Conservation (phyloP, 2,113 vertebrate genomes). For the Lampris megalopsis region DNA sequence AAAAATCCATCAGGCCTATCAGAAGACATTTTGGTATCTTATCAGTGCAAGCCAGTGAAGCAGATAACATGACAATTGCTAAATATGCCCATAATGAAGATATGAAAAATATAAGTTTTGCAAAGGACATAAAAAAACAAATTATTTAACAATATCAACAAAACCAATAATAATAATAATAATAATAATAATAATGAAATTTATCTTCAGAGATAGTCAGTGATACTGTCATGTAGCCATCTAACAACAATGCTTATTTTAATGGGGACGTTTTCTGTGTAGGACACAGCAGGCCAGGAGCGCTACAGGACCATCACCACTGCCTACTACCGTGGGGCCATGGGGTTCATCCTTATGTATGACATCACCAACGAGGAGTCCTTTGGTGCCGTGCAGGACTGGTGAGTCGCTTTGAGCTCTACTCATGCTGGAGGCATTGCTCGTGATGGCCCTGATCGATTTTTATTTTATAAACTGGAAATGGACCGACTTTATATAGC, state of each 20-base stretch:
- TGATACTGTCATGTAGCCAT: conserved; percentile 15
- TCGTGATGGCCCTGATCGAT: not conserved
- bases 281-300: conserved; percentile 81
- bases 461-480: not conserved
- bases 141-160: too few relatives aligned
- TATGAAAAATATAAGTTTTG: too few relatives aligned
- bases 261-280: conserved; percentile 34
- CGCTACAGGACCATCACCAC: conserved; percentile 82
- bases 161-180: too few relatives aligned
- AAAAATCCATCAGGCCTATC: conserved; percentile 50
- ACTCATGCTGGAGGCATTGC: not conserved
- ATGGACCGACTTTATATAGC: too few relatives aligned
- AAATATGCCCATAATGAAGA: too few relatives aligned
- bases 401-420: conserved; percentile 59
- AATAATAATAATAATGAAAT: too few relatives aligned
- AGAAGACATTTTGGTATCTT: conserved; percentile 49
- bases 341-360: conserved; percentile 83
- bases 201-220: not conserved
- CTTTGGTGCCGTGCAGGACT: conserved; percentile 79
- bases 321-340: conserved; percentile 80
- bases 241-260: conserved; percentile 8
- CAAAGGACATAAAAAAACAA: too few relatives aligned
- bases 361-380: conserved; percentile 82
- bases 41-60: conserved; percentile 53
- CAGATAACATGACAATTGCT: conserved; percentile 54